Percentiles rank a stretch among this genome's conserved stretches.
These are phyloP conservation scores for Lochmaea capreae DNA, from an alignment of 2,888 invertebrate genomes.

Conservation along the genomic window DNA sequence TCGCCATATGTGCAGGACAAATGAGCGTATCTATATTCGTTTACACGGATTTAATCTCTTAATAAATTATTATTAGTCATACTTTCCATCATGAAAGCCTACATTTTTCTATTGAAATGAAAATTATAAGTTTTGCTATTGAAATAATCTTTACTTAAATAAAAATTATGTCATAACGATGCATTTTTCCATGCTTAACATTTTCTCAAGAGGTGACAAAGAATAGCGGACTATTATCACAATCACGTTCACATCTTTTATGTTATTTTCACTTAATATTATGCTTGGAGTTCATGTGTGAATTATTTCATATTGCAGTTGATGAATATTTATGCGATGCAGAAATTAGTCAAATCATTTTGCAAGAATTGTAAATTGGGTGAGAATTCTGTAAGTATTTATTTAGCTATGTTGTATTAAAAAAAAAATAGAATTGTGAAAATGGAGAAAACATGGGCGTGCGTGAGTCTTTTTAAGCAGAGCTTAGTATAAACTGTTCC, in stretches of 20 bases:
- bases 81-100: too few species aligned
- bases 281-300: not conserved
- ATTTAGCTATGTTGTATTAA: not conserved
- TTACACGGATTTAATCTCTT: too few species aligned
- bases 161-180: too few species aligned
- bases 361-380: not conserved
- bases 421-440: not conserved
- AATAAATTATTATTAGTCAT: too few species aligned
- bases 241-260: not conserved
- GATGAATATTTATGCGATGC: constrained; percentile 24
- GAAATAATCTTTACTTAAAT: too few species aligned
- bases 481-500: too few species aligned
- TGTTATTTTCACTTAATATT: not conserved
- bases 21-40: too few species aligned
- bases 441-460: not conserved
- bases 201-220: not conserved
- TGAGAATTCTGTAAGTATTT: not conserved
- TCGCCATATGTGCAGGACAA: too few species aligned
- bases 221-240: not conserved
- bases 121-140: too few species aligned
- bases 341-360: constrained; percentile 15
- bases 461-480: too few species aligned
- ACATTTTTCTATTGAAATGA: too few species aligned
- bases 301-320: constrained; percentile 9
- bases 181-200: not conserved